phyloP scores from a whole-genome alignment of 2,113 vertebrate species.

The Tiliqua scincoides region DNA sequence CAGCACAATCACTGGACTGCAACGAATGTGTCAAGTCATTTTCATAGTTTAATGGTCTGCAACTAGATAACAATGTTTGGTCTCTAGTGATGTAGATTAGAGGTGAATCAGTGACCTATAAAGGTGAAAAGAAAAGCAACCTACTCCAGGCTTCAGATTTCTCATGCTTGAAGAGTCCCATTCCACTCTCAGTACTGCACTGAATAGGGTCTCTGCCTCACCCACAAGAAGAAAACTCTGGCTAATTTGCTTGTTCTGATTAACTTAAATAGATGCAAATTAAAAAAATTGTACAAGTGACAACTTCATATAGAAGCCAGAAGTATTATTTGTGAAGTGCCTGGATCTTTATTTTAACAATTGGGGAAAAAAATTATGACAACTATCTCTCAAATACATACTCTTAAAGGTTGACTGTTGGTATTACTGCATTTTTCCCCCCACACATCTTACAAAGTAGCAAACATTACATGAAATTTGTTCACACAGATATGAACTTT shows the following conservation, averaged over 20 bases:
- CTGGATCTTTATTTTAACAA: neutral
- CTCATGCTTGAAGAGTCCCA: neutral
- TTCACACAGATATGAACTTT: neutral
- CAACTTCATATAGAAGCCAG: neutral
- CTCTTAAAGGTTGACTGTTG: neutral
- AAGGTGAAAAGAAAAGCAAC: neutral
- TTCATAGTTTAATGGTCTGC: neutral
- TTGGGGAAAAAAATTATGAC: neutral
- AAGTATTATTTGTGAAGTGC: neutral
- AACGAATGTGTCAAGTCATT: neutral
- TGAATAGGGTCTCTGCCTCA: neutral
- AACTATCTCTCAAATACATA: neutral
- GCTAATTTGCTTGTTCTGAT: neutral
- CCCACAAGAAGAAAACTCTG: neutral
- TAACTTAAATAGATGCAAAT: conserved; percentile 9
- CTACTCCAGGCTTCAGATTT: neutral
- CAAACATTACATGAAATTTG: neutral
- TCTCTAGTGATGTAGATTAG: neutral
- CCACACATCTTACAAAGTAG: neutral
- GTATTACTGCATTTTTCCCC: neutral
- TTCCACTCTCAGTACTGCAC: neutral
- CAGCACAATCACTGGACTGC: neutral
- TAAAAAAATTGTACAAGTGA: conserved; percentile 11
- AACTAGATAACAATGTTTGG: neutral
- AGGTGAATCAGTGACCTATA: neutral